These are phyloP conservation scores for Panurus biarmicus DNA, from an alignment of 2,113 vertebrate species.

Conservation along the genomic window DNA sequence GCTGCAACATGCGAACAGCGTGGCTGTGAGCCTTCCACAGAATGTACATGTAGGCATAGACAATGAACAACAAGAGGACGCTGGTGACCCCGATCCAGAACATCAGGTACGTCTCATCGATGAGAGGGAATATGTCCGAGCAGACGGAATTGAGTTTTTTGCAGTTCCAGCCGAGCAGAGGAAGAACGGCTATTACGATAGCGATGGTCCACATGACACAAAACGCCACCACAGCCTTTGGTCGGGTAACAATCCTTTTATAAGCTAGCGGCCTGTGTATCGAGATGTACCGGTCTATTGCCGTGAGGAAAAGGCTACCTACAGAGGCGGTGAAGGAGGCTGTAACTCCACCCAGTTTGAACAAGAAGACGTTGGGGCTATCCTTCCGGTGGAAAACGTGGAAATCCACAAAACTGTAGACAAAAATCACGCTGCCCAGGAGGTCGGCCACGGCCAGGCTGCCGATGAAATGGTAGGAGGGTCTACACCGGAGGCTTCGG, in stretches of 20 bases:
- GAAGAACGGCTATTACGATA: slow-evolving; percentile 91
- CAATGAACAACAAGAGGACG: slow-evolving; percentile 91
- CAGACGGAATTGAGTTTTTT: slow-evolving; percentile 90
- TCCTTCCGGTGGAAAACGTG: slow-evolving; percentile 98
- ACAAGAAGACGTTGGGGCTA: slow-evolving; percentile 92
- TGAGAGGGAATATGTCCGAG: slow-evolving; percentile 97
- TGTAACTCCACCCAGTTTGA: slow-evolving; percentile 96
- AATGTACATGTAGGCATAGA: slow-evolving; percentile 98
- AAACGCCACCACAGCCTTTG: slow-evolving; percentile 96
- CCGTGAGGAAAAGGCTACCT: slow-evolving; percentile 97
- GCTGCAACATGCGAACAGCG: slow-evolving; percentile 92
- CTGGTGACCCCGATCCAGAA: slow-evolving; percentile 98
- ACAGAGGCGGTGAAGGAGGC: slow-evolving; percentile 97
- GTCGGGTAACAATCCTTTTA: slow-evolving; percentile 94
- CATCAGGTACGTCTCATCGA: slow-evolving; percentile 95
- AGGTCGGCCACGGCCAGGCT: slow-evolving; percentile 96
- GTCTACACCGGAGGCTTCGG: slow-evolving; percentile 90
- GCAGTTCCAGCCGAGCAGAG: slow-evolving; percentile 98
- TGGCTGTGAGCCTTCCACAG: slow-evolving; percentile 98
- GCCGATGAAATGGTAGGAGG: slow-evolving; percentile 97
- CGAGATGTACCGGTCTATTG: slow-evolving; percentile 97
- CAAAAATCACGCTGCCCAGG: slow-evolving; percentile 95
- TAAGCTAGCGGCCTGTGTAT: slow-evolving; percentile 95
- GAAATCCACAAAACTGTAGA: slow-evolving; percentile 99
- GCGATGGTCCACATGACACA: slow-evolving; percentile 98